Evolutionary conservation across 2,797 vertebrate species (phyloP).

Genomic region (Coregonus ussuriensis): DNA sequence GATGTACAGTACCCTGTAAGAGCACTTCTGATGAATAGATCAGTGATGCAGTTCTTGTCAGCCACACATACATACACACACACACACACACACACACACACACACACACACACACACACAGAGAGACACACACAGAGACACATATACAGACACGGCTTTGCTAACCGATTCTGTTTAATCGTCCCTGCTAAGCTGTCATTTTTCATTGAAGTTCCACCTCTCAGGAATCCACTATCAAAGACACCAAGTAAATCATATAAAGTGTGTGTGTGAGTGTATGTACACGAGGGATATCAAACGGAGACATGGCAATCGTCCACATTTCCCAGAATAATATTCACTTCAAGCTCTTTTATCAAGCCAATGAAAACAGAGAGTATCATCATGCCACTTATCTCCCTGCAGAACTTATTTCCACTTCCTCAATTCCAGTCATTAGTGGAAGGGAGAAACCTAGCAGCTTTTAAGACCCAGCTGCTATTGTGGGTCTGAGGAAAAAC

Average conservation of each 20-base stretch:
- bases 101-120: not conserved
- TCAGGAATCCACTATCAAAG: slow-evolving; percentile 61
- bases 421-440: not conserved
- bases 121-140: not conserved
- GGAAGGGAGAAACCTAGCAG: not conserved
- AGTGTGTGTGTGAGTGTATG: slow-evolving; percentile 10
- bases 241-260: slow-evolving; percentile 58
- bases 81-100: not conserved
- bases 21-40: not conserved
- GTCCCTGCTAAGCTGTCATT: slow-evolving; percentile 61
- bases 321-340: not conserved
- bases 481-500: too few relatives aligned
- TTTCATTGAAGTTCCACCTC: slow-evolving; percentile 53
- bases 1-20: too few relatives aligned
- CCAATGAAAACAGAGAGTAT: not conserved
- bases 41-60: not conserved
- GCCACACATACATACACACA: not conserved
- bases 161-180: slow-evolving; percentile 64
- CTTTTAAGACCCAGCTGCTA: not conserved
- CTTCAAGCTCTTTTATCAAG: not conserved
- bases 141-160: slow-evolving; percentile 13
- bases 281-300: not conserved
- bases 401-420: too few relatives aligned
- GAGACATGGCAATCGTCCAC: not conserved
- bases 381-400: not conserved